A percentile compares a stretch with the other conserved stretches of the same genome.
These are phyloP conservation scores for Alectura lathami DNA, from an alignment of 2,113 vertebrate species.

Conservation along the genomic window DNA sequence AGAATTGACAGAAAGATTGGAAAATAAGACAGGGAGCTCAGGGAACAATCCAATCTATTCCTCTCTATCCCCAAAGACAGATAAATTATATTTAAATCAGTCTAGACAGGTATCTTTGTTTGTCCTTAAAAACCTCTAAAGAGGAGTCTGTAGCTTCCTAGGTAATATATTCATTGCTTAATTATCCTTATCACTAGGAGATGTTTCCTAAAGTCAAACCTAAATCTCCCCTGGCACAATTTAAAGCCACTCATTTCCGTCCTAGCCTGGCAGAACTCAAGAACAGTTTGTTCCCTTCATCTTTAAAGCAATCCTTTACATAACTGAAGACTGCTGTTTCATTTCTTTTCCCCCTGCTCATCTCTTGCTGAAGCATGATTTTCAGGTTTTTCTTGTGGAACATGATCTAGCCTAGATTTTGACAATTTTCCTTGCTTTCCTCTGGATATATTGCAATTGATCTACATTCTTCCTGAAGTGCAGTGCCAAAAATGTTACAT, in stretches of 20 bases:
- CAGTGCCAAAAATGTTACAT: not conserved
- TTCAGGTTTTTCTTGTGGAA: not conserved
- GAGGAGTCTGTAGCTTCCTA: conserved; percentile 12
- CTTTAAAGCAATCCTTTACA: conserved; percentile 11
- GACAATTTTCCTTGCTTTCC: not conserved
- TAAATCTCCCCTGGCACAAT: not conserved
- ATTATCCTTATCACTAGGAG: conserved; percentile 23
- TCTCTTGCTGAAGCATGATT: not conserved
- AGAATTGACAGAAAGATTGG: not conserved
- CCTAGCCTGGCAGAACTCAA: not conserved
- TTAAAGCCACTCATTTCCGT: conserved; percentile 1
- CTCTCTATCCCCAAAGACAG: not conserved
- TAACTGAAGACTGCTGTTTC: not conserved
- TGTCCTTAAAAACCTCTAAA: not conserved
- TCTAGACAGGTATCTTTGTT: not conserved
- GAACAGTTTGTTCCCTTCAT: not conserved
- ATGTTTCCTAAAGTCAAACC: conserved; percentile 17
- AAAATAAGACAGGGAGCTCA: not conserved
- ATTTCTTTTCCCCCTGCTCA: not conserved
- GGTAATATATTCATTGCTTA: conserved; percentile 24
- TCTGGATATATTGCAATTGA: not conserved
- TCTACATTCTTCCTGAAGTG: not conserved
- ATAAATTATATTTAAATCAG: not conserved
- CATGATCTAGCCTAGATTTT: not conserved
- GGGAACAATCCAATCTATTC: not conserved